phyloP scores from a whole-genome alignment of 2,113 vertebrate species.

The Corvus hawaiiensis region DNA sequence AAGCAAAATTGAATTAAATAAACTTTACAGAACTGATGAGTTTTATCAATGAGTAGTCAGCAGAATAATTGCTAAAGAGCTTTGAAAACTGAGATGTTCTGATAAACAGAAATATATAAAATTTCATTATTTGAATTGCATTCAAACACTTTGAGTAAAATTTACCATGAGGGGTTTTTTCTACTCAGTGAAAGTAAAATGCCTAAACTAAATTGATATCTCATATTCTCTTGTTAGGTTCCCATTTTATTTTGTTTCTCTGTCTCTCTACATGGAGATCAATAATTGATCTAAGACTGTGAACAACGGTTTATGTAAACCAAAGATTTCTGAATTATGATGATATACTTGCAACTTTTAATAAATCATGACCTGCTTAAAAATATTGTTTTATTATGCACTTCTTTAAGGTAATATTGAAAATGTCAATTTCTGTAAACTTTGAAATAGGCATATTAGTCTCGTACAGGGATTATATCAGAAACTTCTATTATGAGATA shows the following conservation, averaged over 20 bases:
- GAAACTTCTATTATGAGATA: background rate
- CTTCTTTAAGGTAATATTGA: background rate
- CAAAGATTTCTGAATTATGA: background rate
- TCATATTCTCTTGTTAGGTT: background rate
- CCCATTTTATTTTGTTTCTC: background rate
- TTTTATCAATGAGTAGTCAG: background rate
- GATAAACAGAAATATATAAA: background rate
- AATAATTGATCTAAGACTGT: background rate
- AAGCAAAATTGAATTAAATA: background rate
- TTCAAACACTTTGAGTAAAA: background rate
- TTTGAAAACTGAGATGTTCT: background rate
- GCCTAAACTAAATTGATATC: background rate
- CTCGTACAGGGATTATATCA: background rate
- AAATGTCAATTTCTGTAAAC: background rate
- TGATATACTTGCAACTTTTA: background rate
- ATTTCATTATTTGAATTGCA: background rate
- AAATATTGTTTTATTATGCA: background rate
- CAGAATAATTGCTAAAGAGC: background rate
- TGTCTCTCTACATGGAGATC: background rate
- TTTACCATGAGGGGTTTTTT: background rate
- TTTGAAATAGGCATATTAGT: background rate
- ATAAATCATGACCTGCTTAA: background rate
- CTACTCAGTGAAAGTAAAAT: background rate
- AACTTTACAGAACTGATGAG: constrained; percentile 10
- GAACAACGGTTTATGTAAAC: background rate